Percentiles rank a stretch among this genome's conserved stretches.
These are phyloP conservation scores for Clupea harengus DNA, from an alignment of 2,113 vertebrate genomes.

Conservation along the genomic window DNA sequence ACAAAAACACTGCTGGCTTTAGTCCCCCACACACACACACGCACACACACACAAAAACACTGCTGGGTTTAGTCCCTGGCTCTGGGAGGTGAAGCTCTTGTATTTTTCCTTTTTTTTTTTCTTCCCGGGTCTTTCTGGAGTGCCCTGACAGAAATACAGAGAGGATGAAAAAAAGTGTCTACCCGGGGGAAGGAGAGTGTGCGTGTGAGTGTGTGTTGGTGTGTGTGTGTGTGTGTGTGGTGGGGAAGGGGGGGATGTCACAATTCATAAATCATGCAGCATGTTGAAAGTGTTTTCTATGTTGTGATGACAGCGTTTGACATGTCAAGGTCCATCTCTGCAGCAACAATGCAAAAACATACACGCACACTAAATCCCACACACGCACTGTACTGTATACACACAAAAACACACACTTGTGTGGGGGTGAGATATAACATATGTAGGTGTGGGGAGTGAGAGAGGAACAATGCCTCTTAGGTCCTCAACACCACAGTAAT, in stretches of 20 bases:
- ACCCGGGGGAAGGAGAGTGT: neutral
- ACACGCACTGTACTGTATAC: neutral
- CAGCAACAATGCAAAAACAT: neutral
- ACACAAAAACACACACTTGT: neutral
- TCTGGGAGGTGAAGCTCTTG: neutral
- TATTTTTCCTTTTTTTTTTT: neutral
- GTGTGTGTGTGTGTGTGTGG: no score
- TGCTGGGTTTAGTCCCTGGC: neutral
- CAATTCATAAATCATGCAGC: neutral
- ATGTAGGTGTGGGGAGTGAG: no score
- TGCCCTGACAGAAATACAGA: neutral
- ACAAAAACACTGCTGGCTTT: no score
- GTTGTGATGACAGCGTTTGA: constrained; percentile 9
- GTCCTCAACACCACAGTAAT: neutral
- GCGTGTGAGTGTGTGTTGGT: neutral
- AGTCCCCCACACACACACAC: no score
- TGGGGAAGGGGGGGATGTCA: no score
- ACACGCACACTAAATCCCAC: neutral
- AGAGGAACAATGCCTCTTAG: neutral
- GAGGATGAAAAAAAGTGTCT: neutral
- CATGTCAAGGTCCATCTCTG: neutral
- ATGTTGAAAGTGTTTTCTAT: neutral
- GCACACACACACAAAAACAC: neutral
- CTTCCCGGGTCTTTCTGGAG: neutral
- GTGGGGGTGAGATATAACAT: no score